phyloP scores from a whole-genome alignment of 2,888 invertebrate genomes.

The Cenopis cana region DNA sequence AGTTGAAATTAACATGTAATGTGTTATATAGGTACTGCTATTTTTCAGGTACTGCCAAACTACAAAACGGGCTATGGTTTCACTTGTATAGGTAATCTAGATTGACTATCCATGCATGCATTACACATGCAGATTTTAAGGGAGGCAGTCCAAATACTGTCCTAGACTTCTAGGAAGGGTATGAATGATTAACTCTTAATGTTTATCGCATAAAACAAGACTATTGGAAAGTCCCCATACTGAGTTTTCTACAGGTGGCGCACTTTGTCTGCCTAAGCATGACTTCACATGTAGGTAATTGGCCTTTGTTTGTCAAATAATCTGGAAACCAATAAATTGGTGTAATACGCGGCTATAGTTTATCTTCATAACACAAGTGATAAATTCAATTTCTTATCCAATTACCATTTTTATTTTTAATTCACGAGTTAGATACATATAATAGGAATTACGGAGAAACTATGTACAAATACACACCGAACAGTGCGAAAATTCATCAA shows the following conservation, averaged over 20 bases:
- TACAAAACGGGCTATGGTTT: background rate
- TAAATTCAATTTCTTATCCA: constrained; percentile 32
- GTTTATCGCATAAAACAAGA: background rate
- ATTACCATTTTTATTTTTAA: constrained; percentile 3
- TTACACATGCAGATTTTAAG: background rate
- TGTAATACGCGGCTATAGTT: constrained; percentile 32
- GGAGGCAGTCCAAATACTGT: background rate
- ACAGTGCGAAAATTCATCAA: constrained; percentile 14
- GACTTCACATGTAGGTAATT: constrained; percentile 15
- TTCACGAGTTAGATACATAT: constrained; percentile 9
- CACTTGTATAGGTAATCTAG: background rate
- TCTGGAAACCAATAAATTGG: constrained; percentile 32
- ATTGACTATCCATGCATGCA: background rate
- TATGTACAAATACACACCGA: background rate
- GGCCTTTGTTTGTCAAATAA: constrained; percentile 30
- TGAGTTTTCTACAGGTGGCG: background rate
- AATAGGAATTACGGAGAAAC: constrained; percentile 30
- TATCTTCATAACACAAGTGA: constrained; percentile 31
- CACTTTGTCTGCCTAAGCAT: background rate
- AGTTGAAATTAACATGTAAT: constrained; percentile 16
- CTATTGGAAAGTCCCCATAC: background rate
- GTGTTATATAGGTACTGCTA: background rate
- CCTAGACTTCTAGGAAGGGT: background rate
- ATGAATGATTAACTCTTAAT: background rate
- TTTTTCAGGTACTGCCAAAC: constrained; percentile 3